Percentiles rank a stretch among this genome's conserved stretches.
These are phyloP conservation scores for Liolophura sinensis DNA, from an alignment of 1,140 invertebrate genomes.

Conservation along the genomic window DNA sequence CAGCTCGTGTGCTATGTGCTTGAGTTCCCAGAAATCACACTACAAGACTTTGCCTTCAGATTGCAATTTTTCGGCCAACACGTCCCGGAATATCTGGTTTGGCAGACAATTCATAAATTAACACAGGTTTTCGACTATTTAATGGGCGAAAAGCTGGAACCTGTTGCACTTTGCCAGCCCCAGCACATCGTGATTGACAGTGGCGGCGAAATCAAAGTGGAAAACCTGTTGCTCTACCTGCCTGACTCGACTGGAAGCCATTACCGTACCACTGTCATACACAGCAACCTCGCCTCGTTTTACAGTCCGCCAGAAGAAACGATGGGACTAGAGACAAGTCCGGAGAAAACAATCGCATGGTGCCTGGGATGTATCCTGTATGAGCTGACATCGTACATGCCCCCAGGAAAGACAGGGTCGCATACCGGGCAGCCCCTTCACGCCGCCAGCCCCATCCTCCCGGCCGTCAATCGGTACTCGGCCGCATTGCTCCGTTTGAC, in stretches of 20 bases:
- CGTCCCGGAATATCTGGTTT: conserved; percentile 30
- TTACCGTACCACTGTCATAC: conserved; percentile 16
- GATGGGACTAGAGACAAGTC: conserved; percentile 12
- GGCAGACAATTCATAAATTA: conserved; percentile 29
- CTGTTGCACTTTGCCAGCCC: conserved; percentile 37
- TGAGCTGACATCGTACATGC: conserved; percentile 14
- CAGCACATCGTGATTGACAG: conserved; percentile 31
- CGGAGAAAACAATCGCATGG: conserved; percentile 26
- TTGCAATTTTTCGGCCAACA: conserved; percentile 19
- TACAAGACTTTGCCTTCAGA: conserved; percentile 31
- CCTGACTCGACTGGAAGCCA: conserved; percentile 24
- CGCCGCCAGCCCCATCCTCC: too few relatives aligned
- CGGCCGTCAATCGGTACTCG: too few relatives aligned
- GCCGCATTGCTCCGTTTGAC: too few relatives aligned
- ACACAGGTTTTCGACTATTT: conserved; percentile 30
- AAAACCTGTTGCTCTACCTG: conserved; percentile 38
- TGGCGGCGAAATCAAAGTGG: conserved; percentile 31
- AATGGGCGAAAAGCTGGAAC: conserved; percentile 24
- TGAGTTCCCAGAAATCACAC: conserved; percentile 33
- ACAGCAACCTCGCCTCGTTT: background rate
- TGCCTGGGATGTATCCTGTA: conserved; percentile 29
- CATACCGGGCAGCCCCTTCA: too few relatives aligned
- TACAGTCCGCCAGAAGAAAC: conserved; percentile 24
- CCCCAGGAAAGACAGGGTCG: too few relatives aligned
- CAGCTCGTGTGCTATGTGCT: conserved; percentile 26